These are phyloP conservation scores for Lonchura striata DNA, from an alignment of 2,113 vertebrate species.

Conservation along the genomic window DNA sequence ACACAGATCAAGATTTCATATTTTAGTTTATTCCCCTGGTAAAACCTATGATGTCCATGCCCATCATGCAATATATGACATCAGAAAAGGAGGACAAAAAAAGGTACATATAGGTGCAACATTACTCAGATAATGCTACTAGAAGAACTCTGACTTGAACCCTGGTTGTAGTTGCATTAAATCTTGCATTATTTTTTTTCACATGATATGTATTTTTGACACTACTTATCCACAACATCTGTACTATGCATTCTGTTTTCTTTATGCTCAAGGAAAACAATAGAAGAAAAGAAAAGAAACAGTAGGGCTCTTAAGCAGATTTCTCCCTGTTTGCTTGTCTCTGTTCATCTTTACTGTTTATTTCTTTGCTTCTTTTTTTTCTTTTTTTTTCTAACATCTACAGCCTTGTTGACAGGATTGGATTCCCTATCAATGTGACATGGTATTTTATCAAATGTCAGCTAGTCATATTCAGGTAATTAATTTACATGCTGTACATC, in stretches of 20 bases:
- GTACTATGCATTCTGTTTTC: neutral
- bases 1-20: neutral
- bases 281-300: neutral
- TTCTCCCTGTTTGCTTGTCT: neutral
- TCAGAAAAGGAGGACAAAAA: neutral
- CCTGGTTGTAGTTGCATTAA: neutral
- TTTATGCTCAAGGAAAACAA: neutral
- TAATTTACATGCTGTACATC: constrained; percentile 22
- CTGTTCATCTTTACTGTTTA: neutral
- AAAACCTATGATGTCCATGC: neutral
- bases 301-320: neutral
- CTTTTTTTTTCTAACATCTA: neutral
- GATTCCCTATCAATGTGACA: neutral
- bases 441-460: constrained; percentile 25
- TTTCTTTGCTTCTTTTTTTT: neutral
- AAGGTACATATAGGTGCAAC: neutral
- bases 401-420: neutral
- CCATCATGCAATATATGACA: neutral
- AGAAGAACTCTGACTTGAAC: neutral
- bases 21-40: neutral
- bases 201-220: neutral
- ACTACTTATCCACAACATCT: neutral
- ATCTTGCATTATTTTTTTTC: neutral
- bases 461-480: constrained; percentile 22
- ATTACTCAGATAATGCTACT: neutral